These are phyloP conservation scores for Halesus radiatus DNA, from an alignment of 1,140 invertebrate species.

Conservation along the genomic window DNA sequence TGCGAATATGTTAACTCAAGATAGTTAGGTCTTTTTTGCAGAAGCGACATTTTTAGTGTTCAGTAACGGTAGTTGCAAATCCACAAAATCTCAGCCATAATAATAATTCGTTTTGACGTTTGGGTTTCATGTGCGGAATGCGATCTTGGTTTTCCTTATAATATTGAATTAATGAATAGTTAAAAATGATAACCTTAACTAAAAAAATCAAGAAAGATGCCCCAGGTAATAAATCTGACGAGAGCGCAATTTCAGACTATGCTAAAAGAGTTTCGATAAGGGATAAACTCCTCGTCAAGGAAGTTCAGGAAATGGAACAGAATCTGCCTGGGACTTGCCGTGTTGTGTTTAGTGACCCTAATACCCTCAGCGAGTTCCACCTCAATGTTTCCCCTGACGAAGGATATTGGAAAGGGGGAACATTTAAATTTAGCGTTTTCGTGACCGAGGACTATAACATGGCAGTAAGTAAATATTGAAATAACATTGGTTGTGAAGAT, in stretches of 20 bases:
- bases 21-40: background rate
- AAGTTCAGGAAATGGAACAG: conserved; percentile 93
- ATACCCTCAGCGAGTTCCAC: conserved; percentile 85
- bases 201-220: conserved; percentile 47
- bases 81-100: background rate
- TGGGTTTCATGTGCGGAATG: background rate
- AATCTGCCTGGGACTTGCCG: conserved; percentile 85
- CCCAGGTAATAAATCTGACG: conserved; percentile 28
- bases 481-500: conserved; percentile 14
- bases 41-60: background rate
- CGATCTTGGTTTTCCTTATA: background rate
- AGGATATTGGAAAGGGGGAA: conserved; percentile 90
- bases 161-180: conserved; percentile 16
- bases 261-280: conserved; percentile 82
- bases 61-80: background rate
- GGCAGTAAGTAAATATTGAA: conserved; percentile 75
- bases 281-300: conserved; percentile 88
- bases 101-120: conserved; percentile 23
- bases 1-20: background rate
- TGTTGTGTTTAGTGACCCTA: conserved; percentile 82
- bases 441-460: conserved; percentile 97
- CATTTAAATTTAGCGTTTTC: conserved; percentile 87
- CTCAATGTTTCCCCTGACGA: conserved; percentile 88
- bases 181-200: conserved; percentile 47
- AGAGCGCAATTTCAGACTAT: conserved; percentile 58